phyloP scores from a whole-genome alignment of 2,797 vertebrate genomes.

The Sylvia borin region DNA sequence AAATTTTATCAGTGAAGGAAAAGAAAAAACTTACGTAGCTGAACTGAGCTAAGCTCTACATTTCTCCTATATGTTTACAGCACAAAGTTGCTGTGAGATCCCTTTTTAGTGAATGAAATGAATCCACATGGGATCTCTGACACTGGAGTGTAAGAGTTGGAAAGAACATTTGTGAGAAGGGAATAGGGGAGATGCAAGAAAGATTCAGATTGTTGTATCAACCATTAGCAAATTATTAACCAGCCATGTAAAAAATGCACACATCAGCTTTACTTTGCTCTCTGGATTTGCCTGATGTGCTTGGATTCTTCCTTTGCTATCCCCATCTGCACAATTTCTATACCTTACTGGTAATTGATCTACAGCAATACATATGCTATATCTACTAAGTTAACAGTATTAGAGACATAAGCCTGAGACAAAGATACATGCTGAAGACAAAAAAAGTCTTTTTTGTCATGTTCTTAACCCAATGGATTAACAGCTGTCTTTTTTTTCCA shows the following conservation, averaged over 20 bases:
- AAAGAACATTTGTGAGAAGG: not conserved
- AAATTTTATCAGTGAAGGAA: not conserved
- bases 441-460: not conserved
- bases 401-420: not conserved
- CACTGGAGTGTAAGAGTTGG: accelerated
- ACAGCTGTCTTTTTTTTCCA: not conserved
- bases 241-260: not conserved
- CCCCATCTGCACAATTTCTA: not conserved
- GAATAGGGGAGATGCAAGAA: not conserved
- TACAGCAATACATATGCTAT: not conserved
- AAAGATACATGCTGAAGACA: not conserved
- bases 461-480: not conserved
- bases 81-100: not conserved
- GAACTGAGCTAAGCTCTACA: not conserved
- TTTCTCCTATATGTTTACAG: not conserved
- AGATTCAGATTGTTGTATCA: not conserved
- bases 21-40: not conserved
- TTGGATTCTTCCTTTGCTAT: not conserved
- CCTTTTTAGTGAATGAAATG: accelerated
- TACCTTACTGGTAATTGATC: not conserved
- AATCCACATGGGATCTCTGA: not conserved
- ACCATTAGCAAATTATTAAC: not conserved
- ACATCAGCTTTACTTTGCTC: not conserved
- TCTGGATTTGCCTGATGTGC: not conserved
- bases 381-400: not conserved